Evolutionary conservation across 64 coral and sea anemone genomes (phyloP).

Genomic region (Actinia equina): DNA sequence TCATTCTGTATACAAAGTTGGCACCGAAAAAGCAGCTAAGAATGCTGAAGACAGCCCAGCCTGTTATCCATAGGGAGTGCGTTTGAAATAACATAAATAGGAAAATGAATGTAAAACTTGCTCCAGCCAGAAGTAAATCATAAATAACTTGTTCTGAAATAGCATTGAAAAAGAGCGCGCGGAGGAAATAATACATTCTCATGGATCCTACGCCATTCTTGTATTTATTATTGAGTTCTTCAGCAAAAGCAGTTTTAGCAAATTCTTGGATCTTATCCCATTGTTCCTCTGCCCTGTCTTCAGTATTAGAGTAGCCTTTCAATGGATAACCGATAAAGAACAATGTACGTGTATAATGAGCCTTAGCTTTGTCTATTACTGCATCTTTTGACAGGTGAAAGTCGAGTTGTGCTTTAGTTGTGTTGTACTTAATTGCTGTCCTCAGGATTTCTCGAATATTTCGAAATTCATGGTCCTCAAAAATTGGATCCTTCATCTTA

Average conservation of each 20-base stretch:
- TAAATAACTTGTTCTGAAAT: conserved; percentile 95
- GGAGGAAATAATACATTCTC: conserved; percentile 81
- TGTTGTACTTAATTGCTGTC: conserved; percentile 53
- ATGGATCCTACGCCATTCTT: conserved; percentile 67
- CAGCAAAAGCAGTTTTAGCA: conserved; percentile 54
- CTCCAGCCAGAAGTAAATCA: conserved; percentile 81
- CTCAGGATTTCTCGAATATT: conserved; percentile 44
- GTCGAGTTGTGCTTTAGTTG: conserved; percentile 64
- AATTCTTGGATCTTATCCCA: conserved; percentile 66
- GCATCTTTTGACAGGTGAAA: conserved; percentile 86
- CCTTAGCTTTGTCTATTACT: conserved; percentile 43
- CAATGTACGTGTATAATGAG: conserved; percentile 83
- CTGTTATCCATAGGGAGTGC: conserved; percentile 87
- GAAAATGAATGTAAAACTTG: conserved; percentile 97
- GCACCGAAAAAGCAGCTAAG: conserved; percentile 86
- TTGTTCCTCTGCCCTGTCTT: conserved; percentile 68
- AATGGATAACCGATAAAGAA: conserved; percentile 90
- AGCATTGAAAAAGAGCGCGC: conserved; percentile 83
- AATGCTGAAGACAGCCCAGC: conserved; percentile 98
- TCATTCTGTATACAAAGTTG: conserved; percentile 78
- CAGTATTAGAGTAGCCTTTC: conserved; percentile 74
- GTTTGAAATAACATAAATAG: conserved; percentile 93
- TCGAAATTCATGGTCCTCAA: conserved; percentile 78
- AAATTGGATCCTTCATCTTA: conserved; percentile 26
- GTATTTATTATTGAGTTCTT: conserved; percentile 68